Evolutionary conservation across 2,113 vertebrate genomes (phyloP), one percentile per base, ranked within the genome.

Genomic region (Conger conger): DNA sequence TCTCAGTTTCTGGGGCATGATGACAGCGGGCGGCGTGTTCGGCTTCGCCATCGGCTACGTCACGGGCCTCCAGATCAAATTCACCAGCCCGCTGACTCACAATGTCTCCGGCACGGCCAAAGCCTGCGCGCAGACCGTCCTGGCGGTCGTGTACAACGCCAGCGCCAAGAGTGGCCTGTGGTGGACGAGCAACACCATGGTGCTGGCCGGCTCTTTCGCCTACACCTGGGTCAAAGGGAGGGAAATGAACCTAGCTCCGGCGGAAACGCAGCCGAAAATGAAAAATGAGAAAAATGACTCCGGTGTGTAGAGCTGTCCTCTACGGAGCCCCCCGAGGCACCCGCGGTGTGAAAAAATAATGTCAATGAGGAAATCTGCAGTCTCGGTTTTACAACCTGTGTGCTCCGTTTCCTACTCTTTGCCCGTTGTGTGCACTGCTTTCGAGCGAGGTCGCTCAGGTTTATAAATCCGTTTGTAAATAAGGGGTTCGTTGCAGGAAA

Each of bases 131-230:
- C 98, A 99, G 91, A 99, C 98, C 0, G 96, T 99, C 45, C 90
- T 99, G 45, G 98, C 98, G 0, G 96, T 99, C 3, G 87, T 94
- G 53, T 96, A 96, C 89, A 96, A 95, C 27, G 93, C 95, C 0
- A 94, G 97, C 76, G 93, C 89, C 80, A 99, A 99, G 90, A 97
- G 96, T 88, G 40, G 93, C 79, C 93, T 99, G 79, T 99, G 98
- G 98, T 99, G 98, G 98, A 95, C 95, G 0, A 99, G 98, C 92
- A 99, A 99, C 92, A 81, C 97, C 91, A 94, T 99, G 97, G 98
- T 99, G 78, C 94, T 99, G 0, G 89, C 93, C 0, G 98, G 98
- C 45, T 99, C 98, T 1, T 99, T 96, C 0, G 96, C 96, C 42
- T 99, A 99, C 88, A 99, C 98, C 0, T 98, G 97, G 97, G 97